Base-by-base conservation (phyloP, 2,797 vertebrate species). In the Gymnodraco acuticeps region DNA sequence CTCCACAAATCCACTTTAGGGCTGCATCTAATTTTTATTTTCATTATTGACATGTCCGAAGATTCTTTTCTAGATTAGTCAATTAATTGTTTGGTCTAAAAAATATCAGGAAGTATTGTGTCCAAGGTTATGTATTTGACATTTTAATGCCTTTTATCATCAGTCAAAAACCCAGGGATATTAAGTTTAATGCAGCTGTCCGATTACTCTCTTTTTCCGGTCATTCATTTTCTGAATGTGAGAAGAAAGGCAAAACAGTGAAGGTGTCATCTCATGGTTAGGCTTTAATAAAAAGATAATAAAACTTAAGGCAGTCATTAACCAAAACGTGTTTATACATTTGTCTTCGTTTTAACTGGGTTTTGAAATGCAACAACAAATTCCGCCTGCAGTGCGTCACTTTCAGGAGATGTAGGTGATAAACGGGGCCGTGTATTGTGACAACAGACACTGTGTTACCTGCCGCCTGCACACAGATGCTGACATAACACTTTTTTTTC, bases 371-470 rank as follows among this genome's bases (percentile, higher is more conserved):
- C 20, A 56, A 64, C 41, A 64, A 51, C 12, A 73, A 70, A 80
- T 46, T 42, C 12, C 1, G 51, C 68, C 62, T 80, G 70, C 65
- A 16, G 68, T 45, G 41, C 33, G 14, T 77, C 78, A 76, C 10
- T 72, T 27, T 64, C 14, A 0, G 76, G 82, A 87, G 69, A 64
- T 81, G 64, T 63, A 42, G 58, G 58, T 9, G 80, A 87, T 84
- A 81, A 86, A 78, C 53, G 50, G n/a, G 2, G 11, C 15, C 46
- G 61, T 77, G 61, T 91, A 89, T 90, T 90, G 73, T 91, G 87
- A 87, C 81, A 92, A 91, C 88, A 91, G 56, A 82, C 71, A 5
- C 33, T 1, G 48, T 77, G 68, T 70, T 54, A 70, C 56, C 77
- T 72, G 81, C 60, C 51, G 56, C 54, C 59, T 66, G 73, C 80